phyloP scores from a whole-genome alignment of 2,888 invertebrate species.

The Timema cristinae region DNA sequence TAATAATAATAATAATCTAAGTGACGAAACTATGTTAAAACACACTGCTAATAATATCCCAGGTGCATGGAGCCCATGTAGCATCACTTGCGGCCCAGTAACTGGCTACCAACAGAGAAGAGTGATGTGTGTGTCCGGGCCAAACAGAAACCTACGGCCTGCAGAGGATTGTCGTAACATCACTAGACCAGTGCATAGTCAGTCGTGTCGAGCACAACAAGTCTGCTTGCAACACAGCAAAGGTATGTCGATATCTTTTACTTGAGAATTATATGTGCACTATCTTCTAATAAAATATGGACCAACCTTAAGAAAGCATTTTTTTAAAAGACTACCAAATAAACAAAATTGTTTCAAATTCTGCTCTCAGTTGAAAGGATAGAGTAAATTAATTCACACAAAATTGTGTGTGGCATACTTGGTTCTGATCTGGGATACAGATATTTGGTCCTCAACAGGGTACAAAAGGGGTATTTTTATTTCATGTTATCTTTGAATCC shows the following conservation, averaged over 20 bases:
- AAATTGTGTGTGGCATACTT: no score
- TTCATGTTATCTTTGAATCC: no score
- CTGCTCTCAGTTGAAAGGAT: no score
- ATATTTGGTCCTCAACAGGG: no score
- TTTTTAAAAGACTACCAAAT: not conserved
- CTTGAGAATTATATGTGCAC: not conserved
- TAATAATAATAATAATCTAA: no score
- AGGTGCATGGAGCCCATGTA: slow-evolving; percentile 8
- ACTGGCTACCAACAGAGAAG: not conserved
- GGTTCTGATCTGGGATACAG: no score
- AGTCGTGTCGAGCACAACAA: not conserved
- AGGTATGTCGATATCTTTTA: not conserved
- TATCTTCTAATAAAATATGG: not conserved
- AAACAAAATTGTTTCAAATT: no score
- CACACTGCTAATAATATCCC: not conserved
- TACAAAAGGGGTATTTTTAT: no score
- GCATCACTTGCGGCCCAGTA: not conserved
- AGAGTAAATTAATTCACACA: no score
- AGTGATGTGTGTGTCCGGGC: not conserved
- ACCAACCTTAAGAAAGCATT: not conserved
- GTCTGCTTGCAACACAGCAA: not conserved
- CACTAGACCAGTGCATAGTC: not conserved
- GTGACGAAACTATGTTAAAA: no score
- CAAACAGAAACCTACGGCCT: not conserved
- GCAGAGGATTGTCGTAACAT: not conserved